Base-by-base conservation (phyloP, 2,888 invertebrate species). In the Amphipyra berbera region DNA sequence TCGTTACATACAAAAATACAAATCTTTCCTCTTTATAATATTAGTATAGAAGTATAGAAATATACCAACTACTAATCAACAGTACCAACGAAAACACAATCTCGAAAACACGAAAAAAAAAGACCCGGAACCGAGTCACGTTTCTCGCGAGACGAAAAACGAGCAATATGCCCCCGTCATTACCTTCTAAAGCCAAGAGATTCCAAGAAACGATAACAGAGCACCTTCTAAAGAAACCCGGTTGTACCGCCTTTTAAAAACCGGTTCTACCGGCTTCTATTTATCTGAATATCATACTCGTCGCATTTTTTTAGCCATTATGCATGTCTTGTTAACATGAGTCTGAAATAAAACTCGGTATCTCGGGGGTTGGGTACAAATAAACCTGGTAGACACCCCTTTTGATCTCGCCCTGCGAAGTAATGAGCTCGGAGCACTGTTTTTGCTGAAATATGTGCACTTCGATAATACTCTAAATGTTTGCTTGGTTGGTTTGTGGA, bases 351-450 rank as follows among this genome's bases (percentile, higher is more conserved):
- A 66, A 76, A 76, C 72, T 67, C 54, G 59, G 41, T 60, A 54
- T 79, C 73, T 78, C 68, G 52, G 61, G 78, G 65, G 71, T n/a
- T 40, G 42, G 58, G 69, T 73, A 81, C 85, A 88, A 88, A 88
- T 86, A 88, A 85, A 87, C 84, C 73, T 72, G 57, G 70, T 78
- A 71, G 81, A 84, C 79, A 76, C 76, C 80, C 49, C 84, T 85
- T 88, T 88, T 86, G 84, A 86, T 82, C 84, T 73, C 79, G 45
- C 21, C 37, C 27, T n/a, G 46, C 58, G 66, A 67, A 79, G 87
- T 88, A 89, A 89, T 88, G 89, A 88, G 83, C 81, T 79, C 72
- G 53, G 65, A 60, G 74, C 37, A 15, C 14, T 53, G 71, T 64
- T 38, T 41, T 35, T 12, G n/a, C 49, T 61, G 41, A 21, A 66